Evolutionary conservation across 2,888 invertebrate genomes (phyloP), one percentile per base, ranked within the genome.

Genomic region (Eurytoma adleriae): DNA sequence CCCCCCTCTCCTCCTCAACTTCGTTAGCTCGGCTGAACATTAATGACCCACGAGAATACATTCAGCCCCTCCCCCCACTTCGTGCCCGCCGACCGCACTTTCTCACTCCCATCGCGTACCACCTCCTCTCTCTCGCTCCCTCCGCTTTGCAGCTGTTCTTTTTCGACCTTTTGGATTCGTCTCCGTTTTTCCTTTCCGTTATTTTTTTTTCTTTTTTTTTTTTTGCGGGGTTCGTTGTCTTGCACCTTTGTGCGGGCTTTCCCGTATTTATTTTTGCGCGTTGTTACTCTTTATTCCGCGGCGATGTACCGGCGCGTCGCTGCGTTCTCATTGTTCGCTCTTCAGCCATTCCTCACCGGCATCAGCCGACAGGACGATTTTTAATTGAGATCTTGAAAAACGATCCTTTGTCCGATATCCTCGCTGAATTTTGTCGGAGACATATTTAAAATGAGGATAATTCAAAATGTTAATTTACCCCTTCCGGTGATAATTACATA

Each of bases 11-110:
- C 85, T 84, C 73, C 78, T 83, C 82, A 84, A 86, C 85, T 86
- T 86, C 85, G 86, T 87, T 87, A 87, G 85, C 84, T 83, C 81
- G 62, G 83, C 68, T 84, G 84, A 86, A 86, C 85, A 85, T 86
- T 88, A 88, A 87, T 88, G 87, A 88, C 85, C 86, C 86, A 84
- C 84, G 85, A 87, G 86, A 85, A 86, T 85, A 85, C 84, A 85
- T 85, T 83, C 80, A 80, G 83, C 54, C 71, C n/a, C 74, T 57
- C 71, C 24, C 54, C n/a, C 64, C 52, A 71, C 67, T 78, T 68
- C 67, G 66, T 68, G 70, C 56, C 70, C 24, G 20, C 24, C 18
- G 14, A 30, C 16, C 48, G 62, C 59, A 30, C 62, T 54, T 30
- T 54, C 18, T 30, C 27, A 3, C 27, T 66, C 66, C 20, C 64